phyloP scores from a whole-genome alignment of 2,113 vertebrate species.

The Corydoras sp. region DNA sequence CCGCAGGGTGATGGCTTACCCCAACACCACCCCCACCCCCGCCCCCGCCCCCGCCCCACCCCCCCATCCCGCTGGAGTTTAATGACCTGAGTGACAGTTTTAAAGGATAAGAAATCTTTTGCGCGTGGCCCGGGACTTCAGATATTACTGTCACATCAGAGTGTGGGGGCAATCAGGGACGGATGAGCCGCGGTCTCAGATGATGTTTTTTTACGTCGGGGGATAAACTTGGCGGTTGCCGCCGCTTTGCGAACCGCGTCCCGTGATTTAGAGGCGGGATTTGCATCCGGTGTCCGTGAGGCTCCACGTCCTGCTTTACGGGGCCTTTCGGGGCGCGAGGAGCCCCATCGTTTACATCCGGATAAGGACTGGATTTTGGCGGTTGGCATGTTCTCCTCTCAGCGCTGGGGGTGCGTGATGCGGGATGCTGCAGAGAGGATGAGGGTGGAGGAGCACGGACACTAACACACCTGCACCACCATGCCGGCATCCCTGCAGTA shows the following conservation, averaged over 20 bases:
- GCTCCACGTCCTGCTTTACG: background rate
- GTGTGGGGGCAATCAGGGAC: conserved; percentile 31
- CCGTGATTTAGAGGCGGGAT: conserved; percentile 55
- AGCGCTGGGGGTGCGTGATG: too few species aligned
- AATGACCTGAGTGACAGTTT: conserved; percentile 38
- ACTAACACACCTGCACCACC: too few species aligned
- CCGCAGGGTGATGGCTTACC: background rate
- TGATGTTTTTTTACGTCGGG: background rate
- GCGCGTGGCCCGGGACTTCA: conserved; percentile 42
- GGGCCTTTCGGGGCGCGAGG: too few species aligned
- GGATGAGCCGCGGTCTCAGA: conserved; percentile 17
- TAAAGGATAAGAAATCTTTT: conserved; percentile 38
- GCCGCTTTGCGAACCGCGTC: background rate
- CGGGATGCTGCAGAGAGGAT: too few species aligned
- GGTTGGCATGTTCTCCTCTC: too few species aligned
- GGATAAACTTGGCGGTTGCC: background rate
- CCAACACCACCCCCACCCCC: too few species aligned
- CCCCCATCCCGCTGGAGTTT: conserved; percentile 17
- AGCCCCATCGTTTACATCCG: too few species aligned
- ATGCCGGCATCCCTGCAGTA: too few species aligned
- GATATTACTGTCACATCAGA: conserved; percentile 29
- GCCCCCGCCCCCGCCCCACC: too few species aligned
- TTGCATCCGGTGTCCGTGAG: conserved; percentile 41
- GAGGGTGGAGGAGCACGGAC: too few species aligned
- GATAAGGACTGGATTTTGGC: too few species aligned